A percentile compares a stretch with the other conserved stretches of the same genome.
Conservation (phyloP, 2,113 vertebrate species). For the Cathartes aura region DNA sequence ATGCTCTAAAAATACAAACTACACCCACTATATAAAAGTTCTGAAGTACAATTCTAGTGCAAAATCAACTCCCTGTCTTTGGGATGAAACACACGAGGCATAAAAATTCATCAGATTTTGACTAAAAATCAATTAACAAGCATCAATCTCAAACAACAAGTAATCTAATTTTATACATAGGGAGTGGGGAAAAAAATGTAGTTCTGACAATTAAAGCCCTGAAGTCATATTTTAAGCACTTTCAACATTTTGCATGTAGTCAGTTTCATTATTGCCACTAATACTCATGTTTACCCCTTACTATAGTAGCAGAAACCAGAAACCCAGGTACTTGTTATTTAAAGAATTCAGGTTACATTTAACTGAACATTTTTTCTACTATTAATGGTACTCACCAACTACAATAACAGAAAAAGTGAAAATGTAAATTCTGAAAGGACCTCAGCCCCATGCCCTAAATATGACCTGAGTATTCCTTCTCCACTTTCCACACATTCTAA, state of each 20-base stretch:
- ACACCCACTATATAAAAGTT: not conserved
- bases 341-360: not conserved
- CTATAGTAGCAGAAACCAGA: not conserved
- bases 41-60: not conserved
- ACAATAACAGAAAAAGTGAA: not conserved
- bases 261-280: not conserved
- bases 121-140: not conserved
- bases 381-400: not conserved
- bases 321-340: not conserved
- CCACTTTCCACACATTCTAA: not conserved
- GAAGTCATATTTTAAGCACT: not conserved
- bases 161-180: not conserved
- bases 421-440: not conserved
- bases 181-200: not conserved
- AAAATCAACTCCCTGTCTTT: not conserved
- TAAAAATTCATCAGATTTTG: not conserved
- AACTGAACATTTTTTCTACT: not conserved
- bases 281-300: not conserved
- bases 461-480: not conserved
- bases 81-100: not conserved
- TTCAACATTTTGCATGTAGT: not conserved
- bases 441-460: not conserved
- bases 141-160: not conserved
- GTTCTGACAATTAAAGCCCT: not conserved
- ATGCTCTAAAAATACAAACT: not conserved